phyloP scores from a whole-genome alignment of 2,113 vertebrate genomes.

The Stigmatopora nigra region DNA sequence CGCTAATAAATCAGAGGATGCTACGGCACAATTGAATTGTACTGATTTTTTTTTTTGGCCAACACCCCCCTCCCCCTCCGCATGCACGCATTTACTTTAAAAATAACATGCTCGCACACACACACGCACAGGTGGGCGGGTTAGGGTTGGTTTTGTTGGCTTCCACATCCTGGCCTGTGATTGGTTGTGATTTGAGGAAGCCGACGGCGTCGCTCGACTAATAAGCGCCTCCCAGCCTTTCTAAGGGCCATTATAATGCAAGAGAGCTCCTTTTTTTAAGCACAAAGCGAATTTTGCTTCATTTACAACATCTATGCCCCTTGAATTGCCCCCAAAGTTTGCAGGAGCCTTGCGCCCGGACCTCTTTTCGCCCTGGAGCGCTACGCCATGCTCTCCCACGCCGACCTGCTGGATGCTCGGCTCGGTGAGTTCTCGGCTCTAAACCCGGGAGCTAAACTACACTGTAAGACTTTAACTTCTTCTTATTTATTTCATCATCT shows the following conservation, averaged over 20 bases:
- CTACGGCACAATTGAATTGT: slow-evolving; percentile 61
- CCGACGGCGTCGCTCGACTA: slow-evolving; percentile 88
- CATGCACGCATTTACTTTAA: slow-evolving; percentile 38
- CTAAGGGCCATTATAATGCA: slow-evolving; percentile 99
- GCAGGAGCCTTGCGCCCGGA: slow-evolving; percentile 78
- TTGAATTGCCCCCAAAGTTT: slow-evolving; percentile 77
- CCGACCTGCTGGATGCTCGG: slow-evolving; percentile 99
- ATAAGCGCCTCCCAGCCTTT: slow-evolving; percentile 96
- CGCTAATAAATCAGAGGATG: slow-evolving; percentile 72
- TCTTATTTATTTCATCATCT: slow-evolving; percentile 42
- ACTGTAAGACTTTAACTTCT: slow-evolving; percentile 75
- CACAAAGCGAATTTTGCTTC: slow-evolving; percentile 98
- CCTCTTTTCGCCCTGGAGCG: slow-evolving; percentile 89
- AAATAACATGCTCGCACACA: slow-evolving; percentile 4
- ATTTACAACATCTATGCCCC: slow-evolving; percentile 77
- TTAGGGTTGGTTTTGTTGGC: slow-evolving; percentile 1
- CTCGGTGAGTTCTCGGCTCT: slow-evolving; percentile 89
- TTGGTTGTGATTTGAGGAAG: slow-evolving; percentile 88
- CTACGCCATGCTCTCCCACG: slow-evolving; percentile 97
- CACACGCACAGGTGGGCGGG: background rate
- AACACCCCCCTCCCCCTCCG: slow-evolving; percentile 16
- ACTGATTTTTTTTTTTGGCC: slow-evolving; percentile 16
- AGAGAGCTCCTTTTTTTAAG: slow-evolving; percentile 95
- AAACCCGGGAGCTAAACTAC: slow-evolving; percentile 75
- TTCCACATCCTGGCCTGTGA: slow-evolving; percentile 81